A percentile compares a stretch with the other conserved stretches of the same genome.
phyloP scores from a whole-genome alignment of 2,113 vertebrate species.

The Passerina amoena region DNA sequence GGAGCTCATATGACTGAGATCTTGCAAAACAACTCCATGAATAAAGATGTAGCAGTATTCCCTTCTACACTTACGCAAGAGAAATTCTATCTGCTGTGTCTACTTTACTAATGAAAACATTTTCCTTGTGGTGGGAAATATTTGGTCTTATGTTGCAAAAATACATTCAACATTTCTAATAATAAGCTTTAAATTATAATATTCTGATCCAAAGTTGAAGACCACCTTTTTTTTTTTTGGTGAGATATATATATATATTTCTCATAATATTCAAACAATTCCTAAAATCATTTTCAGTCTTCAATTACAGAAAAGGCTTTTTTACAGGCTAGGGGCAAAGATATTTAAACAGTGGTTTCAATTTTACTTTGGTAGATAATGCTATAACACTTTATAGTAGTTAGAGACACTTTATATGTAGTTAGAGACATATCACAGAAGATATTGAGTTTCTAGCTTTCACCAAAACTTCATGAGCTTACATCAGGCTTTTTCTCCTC shows the following conservation, averaged over 20 bases:
- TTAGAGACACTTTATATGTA: no score
- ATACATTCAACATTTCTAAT: neutral
- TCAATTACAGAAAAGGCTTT: neutral
- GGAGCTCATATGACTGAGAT: neutral
- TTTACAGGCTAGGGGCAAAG: neutral
- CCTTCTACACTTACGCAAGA: neutral
- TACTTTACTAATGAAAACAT: neutral
- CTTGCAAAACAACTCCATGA: neutral
- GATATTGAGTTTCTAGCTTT: conserved; percentile 53
- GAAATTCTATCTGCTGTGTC: neutral
- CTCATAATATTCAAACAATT: conserved; percentile 25
- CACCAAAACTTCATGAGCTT: conserved; percentile 23
- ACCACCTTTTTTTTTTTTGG: neutral
- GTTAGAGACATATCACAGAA: conserved; percentile 5
- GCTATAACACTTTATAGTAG: neutral
- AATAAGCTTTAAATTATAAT: neutral
- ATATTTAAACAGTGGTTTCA: neutral
- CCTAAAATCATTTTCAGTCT: conserved; percentile 31
- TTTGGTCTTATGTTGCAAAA: conserved; percentile 9
- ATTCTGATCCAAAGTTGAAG: conserved; percentile 17
- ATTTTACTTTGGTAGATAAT: conserved; percentile 29
- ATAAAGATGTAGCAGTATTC: neutral
- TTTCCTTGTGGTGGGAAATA: neutral
- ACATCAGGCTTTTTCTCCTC: neutral
- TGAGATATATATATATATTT: neutral